Conservation (phyloP, 2,113 vertebrate genomes). For the Siniperca chuatsi region DNA sequence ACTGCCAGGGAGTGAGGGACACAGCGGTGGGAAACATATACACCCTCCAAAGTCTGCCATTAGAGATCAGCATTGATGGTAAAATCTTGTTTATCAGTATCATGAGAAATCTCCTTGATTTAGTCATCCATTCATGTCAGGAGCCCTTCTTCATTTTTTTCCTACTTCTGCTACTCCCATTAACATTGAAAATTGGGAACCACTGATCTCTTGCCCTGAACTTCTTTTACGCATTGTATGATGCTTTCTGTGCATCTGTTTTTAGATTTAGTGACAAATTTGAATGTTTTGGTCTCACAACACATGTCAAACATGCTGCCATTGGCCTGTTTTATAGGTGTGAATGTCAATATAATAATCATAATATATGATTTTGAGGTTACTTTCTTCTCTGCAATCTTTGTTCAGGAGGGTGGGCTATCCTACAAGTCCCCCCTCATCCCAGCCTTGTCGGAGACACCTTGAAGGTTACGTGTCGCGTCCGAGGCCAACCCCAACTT, state of each 20-base stretch:
- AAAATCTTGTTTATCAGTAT: conserved; percentile 16
- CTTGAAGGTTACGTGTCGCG: conserved; percentile 60
- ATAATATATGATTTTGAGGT: not conserved
- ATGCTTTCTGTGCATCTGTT: not conserved
- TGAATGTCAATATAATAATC: not conserved
- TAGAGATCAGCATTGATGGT: conserved; percentile 78
- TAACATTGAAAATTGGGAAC: not conserved
- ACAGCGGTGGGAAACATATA: not conserved
- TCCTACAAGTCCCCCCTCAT: conserved; percentile 56
- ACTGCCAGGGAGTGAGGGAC: conserved; percentile 68
- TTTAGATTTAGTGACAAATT: not conserved
- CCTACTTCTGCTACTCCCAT: not conserved
- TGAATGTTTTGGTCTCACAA: not conserved
- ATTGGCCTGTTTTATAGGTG: not conserved
- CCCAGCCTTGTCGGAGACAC: conserved; percentile 52
- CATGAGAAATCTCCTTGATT: not conserved
- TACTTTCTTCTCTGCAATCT: conserved; percentile 10
- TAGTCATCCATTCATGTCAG: not conserved
- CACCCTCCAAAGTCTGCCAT: conserved; percentile 66
- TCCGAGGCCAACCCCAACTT: conserved; percentile 43
- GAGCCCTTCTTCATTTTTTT: not conserved
- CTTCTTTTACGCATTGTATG: not conserved
- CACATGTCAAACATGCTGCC: not conserved
- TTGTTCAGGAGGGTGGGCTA: conserved; percentile 74
- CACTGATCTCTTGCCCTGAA: not conserved